Conservation (phyloP, 2,113 vertebrate species). For the Oxygymnocypris stewartii region DNA sequence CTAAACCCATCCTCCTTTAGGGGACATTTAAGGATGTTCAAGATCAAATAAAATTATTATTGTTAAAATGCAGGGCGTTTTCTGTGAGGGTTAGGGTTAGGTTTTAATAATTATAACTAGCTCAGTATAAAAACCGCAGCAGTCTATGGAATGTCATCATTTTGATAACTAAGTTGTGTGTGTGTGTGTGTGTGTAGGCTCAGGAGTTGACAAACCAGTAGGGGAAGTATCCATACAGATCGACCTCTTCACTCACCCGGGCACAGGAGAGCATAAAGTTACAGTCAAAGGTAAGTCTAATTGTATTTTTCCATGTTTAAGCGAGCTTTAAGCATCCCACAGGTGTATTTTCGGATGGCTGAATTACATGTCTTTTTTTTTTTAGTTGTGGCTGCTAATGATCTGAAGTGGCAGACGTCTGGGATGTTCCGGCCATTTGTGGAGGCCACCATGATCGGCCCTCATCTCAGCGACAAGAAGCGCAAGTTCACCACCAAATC, state of each 20-base stretch:
- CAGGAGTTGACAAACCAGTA: conserved; percentile 88
- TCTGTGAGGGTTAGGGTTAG: background rate
- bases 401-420: conserved; percentile 95
- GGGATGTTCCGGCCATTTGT: conserved; percentile 98
- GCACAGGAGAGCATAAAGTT: conserved; percentile 91
- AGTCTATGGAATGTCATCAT: background rate
- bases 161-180: conserved; percentile 7
- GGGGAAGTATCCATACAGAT: conserved; percentile 95
- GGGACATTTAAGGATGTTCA: background rate
- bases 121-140: background rate
- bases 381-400: conserved; percentile 90
- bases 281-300: conserved; percentile 86
- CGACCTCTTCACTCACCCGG: conserved; percentile 92
- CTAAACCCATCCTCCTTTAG: background rate
- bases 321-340: background rate
- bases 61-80: background rate
- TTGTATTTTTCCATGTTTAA: background rate
- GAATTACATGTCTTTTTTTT: background rate
- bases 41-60: background rate
- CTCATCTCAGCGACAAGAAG: conserved; percentile 95
- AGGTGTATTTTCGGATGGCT: background rate
- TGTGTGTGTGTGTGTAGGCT: conserved; percentile 72
- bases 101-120: background rate
- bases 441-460: conserved; percentile 93
- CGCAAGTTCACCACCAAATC: conserved; percentile 97